Evolutionary conservation across 2,113 vertebrate species (phyloP).

Genomic region (Misgurnus mizolepis): DNA sequence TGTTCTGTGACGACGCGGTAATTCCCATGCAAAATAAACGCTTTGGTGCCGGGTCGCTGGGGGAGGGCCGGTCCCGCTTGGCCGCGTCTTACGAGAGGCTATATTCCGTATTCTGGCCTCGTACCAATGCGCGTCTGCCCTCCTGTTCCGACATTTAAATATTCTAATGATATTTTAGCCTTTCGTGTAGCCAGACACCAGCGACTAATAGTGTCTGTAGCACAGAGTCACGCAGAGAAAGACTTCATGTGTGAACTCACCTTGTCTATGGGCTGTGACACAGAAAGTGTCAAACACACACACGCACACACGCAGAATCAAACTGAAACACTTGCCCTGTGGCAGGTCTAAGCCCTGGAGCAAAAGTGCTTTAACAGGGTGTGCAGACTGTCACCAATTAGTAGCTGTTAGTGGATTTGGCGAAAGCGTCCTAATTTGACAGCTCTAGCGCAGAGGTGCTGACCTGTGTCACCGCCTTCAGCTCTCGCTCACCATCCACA

Average conservation of each 20-base stretch:
- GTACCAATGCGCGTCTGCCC: not conserved
- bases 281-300: conserved; percentile 24
- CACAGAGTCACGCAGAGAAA: not conserved
- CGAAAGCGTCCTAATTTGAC: conserved; percentile 71
- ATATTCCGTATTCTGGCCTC: conserved; percentile 1
- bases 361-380: conserved; percentile 39
- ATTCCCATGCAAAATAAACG: conserved; percentile 77
- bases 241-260: conserved; percentile 37
- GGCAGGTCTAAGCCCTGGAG: conserved; percentile 44
- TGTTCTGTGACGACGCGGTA: conserved; percentile 89
- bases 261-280: conserved; percentile 47
- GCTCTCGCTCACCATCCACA: conserved; percentile 57
- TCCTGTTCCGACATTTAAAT: conserved; percentile 2
- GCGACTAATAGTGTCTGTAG: conserved; percentile 29
- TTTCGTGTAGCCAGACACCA: conserved; percentile 40
- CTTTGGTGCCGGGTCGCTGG: not conserved
- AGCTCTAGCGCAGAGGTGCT: conserved; percentile 73
- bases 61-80: not conserved
- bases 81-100: not conserved
- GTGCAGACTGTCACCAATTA: conserved; percentile 69
- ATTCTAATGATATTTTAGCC: conserved; percentile 36
- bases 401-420: conserved; percentile 69
- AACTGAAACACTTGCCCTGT: conserved; percentile 46
- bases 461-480: conserved; percentile 63
- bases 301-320: conserved; percentile 38